Evolutionary conservation across 2,888 invertebrate species (phyloP).

Genomic region (Lysandra coridon): DNA sequence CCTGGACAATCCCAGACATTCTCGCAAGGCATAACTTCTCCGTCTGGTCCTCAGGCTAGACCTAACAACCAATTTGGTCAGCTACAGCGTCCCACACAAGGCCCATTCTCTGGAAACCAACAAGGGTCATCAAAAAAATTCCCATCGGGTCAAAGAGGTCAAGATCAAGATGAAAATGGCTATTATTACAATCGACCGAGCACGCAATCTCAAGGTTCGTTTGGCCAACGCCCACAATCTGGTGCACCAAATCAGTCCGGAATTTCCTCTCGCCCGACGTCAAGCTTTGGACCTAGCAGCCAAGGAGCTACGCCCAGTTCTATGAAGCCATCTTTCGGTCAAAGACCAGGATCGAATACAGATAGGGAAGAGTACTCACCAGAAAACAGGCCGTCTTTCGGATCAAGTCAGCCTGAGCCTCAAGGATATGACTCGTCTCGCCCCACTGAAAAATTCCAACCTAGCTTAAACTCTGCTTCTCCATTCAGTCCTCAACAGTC

Average conservation of each 20-base stretch:
- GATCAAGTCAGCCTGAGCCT: slow-evolving; percentile 30
- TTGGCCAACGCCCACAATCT: slow-evolving; percentile 30
- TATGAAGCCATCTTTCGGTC: slow-evolving; percentile 35
- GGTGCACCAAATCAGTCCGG: background rate
- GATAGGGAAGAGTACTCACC: slow-evolving; percentile 30
- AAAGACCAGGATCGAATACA: slow-evolving; percentile 31
- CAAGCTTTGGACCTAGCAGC: background rate
- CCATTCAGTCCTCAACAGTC: background rate
- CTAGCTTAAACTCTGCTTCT: slow-evolving; percentile 17
- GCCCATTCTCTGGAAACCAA: slow-evolving; percentile 33
- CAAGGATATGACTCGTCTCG: background rate
- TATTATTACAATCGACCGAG: slow-evolving; percentile 29
- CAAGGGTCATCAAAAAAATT: slow-evolving; percentile 35
- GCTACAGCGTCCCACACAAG: background rate
- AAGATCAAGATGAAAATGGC: slow-evolving; percentile 34
- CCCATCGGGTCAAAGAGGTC: slow-evolving; percentile 31
- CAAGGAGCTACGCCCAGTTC: background rate
- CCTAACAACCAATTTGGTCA: slow-evolving; percentile 1
- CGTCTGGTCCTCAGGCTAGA: background rate
- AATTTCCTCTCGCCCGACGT: background rate
- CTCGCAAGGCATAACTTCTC: background rate
- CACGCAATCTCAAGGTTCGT: slow-evolving; percentile 26
- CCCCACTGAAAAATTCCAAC: slow-evolving; percentile 10
- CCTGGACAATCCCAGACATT: background rate
- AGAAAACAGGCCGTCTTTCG: slow-evolving; percentile 30